Percentiles rank a stretch among this genome's conserved stretches.
phyloP scores from a whole-genome alignment of 2,797 vertebrate species.

The Microcaecilia unicolor region DNA sequence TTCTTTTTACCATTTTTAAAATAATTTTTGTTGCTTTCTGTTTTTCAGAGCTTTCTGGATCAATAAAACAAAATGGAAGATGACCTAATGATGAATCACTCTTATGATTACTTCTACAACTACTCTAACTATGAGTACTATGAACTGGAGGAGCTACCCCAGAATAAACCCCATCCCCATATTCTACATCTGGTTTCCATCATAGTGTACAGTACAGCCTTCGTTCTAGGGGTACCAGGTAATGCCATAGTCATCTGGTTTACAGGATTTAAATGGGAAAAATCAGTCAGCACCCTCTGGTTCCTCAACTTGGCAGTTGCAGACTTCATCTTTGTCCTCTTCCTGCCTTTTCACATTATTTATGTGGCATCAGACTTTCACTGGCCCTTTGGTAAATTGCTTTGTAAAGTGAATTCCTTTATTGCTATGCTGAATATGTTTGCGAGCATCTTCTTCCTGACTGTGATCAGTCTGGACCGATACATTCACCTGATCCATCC shows the following conservation, averaged over 20 bases:
- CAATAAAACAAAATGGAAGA: slow-evolving; percentile 39
- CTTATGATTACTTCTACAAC: slow-evolving; percentile 57
- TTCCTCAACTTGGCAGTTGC: slow-evolving; percentile 87
- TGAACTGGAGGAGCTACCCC: slow-evolving; percentile 49
- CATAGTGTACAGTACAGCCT: slow-evolving; percentile 71
- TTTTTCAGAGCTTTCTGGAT: too few relatives aligned
- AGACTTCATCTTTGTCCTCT: slow-evolving; percentile 88
- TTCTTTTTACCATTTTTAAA: slow-evolving; percentile 5
- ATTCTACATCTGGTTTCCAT: slow-evolving; percentile 73
- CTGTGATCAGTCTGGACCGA: slow-evolving; percentile 80
- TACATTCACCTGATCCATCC: slow-evolving; percentile 73
- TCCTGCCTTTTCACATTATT: slow-evolving; percentile 82
- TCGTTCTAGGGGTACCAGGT: slow-evolving; percentile 79
- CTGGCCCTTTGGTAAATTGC: slow-evolving; percentile 77
- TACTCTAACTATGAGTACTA: slow-evolving; percentile 59
- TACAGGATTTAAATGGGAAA: slow-evolving; percentile 80
- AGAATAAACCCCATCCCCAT: slow-evolving; percentile 47
- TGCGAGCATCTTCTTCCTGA: slow-evolving; percentile 88
- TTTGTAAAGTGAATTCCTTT: slow-evolving; percentile 90
- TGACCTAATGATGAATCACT: slow-evolving; percentile 36
- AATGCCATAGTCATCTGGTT: slow-evolving; percentile 90
- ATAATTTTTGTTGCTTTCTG: not conserved
- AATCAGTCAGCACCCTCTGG: slow-evolving; percentile 81
- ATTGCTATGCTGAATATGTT: slow-evolving; percentile 88
- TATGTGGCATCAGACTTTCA: slow-evolving; percentile 84